Evolutionary conservation across 2,888 invertebrate genomes (phyloP).

Genomic region (Conchocele bisecta): DNA sequence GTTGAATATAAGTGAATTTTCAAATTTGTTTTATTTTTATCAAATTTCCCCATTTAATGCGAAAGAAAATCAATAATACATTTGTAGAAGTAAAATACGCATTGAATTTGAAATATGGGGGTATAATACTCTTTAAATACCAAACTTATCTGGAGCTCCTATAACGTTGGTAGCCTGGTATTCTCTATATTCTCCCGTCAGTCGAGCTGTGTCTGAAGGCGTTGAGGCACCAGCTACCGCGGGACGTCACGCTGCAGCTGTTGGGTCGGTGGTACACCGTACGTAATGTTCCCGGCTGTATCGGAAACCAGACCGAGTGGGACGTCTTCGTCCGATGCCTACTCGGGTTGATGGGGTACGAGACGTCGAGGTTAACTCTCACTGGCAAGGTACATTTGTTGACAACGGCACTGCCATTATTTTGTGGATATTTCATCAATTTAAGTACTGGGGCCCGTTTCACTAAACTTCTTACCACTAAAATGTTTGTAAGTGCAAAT

Average conservation of each 20-base stretch:
- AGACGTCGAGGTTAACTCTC: conserved; percentile 86
- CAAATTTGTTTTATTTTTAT: no score
- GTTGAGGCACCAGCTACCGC: conserved; percentile 89
- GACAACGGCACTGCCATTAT: no score
- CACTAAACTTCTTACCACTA: no score
- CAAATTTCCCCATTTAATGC: no score
- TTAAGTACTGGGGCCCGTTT: no score
- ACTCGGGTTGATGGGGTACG: conserved; percentile 88
- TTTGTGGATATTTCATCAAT: no score
- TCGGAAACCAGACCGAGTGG: conserved; percentile 79
- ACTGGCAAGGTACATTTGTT: conserved; percentile 73
- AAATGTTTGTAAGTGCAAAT: no score
- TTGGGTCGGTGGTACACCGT: conserved; percentile 93
- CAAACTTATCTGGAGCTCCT: background rate
- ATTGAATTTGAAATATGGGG: background rate
- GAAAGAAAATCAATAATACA: no score
- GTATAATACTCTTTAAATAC: background rate
- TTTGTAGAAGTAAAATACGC: no score
- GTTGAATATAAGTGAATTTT: no score
- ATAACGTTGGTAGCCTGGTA: background rate
- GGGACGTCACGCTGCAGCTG: conserved; percentile 89
- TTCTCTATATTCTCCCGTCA: conserved; percentile 79
- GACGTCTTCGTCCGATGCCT: conserved; percentile 83
- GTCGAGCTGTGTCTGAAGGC: conserved; percentile 89
- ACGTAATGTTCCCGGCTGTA: conserved; percentile 91